Base-by-base conservation (phyloP, 1,140 invertebrate genomes). In the Heliconius melpomene region DNA sequence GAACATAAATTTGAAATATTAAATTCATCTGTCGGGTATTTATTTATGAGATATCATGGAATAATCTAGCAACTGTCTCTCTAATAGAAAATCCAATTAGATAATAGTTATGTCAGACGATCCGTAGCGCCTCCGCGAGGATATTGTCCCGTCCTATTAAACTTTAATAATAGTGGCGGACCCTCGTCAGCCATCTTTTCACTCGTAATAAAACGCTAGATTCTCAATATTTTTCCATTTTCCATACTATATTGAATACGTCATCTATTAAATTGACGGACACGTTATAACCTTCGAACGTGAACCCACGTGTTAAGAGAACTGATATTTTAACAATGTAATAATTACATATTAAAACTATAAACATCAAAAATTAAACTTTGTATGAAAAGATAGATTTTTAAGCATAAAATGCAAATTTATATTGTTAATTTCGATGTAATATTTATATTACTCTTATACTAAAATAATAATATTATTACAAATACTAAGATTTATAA, bases 111-210 rank as follows among this genome's bases (percentile, higher is more conserved):
- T 82, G 77, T 75, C 66, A 72, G 60, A 20, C 76, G 70, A 38
- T 26, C 78, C 77, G 72, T 50, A 79, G 78, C 38, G 52, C 20
- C 50, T 66, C 38, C 66, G 78, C 60, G 74, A 75, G 57, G 66
- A 71, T 79, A 84, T 79, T 72, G 52, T 78, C 75, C 80, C 77
- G 73, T 77, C 60, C 79, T 76, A 82, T 82, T 81, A 80, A 84
- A 86, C 72, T 84, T 84, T 82, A 82, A 80, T 81, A 85, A 78
- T 71, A 77, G 46, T 71, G 74, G 72, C 72, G 66, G 60, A 86
- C 84, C 84, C 83, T 84, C 77, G 82, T 85, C 84, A 87, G 78
- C 75, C 46, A 72, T 75, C 80, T 60, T 77, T 84, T 73, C 79
- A 78, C 66, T 76, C 74, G 54, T 76, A 79, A 71, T 75, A 40